These are phyloP conservation scores for Lingula anatina DNA, from an alignment of 2,888 invertebrate species.

Conservation along the genomic window DNA sequence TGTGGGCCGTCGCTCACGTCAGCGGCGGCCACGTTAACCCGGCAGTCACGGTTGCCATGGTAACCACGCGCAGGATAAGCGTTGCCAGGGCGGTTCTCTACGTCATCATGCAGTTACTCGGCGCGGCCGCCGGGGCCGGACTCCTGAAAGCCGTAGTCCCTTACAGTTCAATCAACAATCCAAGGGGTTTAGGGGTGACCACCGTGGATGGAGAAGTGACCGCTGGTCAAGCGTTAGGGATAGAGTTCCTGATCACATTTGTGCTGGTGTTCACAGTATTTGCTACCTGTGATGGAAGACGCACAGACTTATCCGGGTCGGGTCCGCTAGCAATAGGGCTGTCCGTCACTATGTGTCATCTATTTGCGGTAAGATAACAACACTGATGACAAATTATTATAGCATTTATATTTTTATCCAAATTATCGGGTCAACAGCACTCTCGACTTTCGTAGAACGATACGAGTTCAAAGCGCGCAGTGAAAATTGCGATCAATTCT, in stretches of 20 bases:
- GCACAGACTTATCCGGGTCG: slow-evolving; percentile 76
- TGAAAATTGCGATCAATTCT: too few species aligned
- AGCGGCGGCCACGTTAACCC: slow-evolving; percentile 92
- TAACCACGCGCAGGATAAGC: slow-evolving; percentile 77
- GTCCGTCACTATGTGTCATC: slow-evolving; percentile 80
- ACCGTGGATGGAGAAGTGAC: slow-evolving; percentile 34
- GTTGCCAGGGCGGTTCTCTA: slow-evolving; percentile 77
- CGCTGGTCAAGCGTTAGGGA: slow-evolving; percentile 71
- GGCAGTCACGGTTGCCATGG: slow-evolving; percentile 81
- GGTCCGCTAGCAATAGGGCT: slow-evolving; percentile 81
- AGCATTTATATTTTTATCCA: too few species aligned
- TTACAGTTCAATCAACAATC: slow-evolving; percentile 7
- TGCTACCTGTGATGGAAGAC: slow-evolving; percentile 71
- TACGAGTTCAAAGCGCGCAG: too few species aligned
- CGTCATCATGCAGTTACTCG: too few species aligned
- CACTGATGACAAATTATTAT: too few species aligned
- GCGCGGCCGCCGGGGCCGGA: too few species aligned
- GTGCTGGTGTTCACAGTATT: slow-evolving; percentile 82
- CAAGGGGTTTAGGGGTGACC: slow-evolving; percentile 21
- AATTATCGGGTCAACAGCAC: too few species aligned
- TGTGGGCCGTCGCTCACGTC: slow-evolving; percentile 76
- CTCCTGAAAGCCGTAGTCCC: slow-evolving; percentile 69
- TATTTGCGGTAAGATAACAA: slow-evolving; percentile 76
- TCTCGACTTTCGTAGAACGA: too few species aligned
- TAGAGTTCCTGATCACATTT: slow-evolving; percentile 82